Conservation (phyloP, 2,113 vertebrate species). For the Daboia siamensis region DNA sequence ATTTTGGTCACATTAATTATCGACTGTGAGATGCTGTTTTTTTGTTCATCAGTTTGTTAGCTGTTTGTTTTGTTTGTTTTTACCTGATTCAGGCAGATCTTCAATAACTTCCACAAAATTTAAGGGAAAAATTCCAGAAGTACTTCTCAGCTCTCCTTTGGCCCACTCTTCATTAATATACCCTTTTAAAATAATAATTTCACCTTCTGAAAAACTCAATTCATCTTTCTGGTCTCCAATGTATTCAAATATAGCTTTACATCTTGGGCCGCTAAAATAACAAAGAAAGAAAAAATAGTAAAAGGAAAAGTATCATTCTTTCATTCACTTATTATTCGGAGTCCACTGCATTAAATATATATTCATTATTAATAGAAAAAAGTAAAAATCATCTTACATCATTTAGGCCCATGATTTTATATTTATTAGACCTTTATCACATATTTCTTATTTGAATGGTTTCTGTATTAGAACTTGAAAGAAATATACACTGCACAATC, state of each 20-base stretch:
- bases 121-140: slow-evolving; percentile 84
- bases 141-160: slow-evolving; percentile 74
- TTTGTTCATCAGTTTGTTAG: not conserved
- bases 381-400: not conserved
- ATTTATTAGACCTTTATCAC: not conserved
- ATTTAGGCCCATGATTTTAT: not conserved
- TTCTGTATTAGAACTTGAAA: not conserved
- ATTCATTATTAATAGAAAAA: not conserved
- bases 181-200: slow-evolving; percentile 83
- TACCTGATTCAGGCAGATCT: slow-evolving; percentile 72
- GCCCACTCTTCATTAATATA: slow-evolving; percentile 90
- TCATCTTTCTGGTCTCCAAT: slow-evolving; percentile 87
- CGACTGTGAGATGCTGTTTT: not conserved
- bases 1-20: not conserved
- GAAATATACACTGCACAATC: not conserved
- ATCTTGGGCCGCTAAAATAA: slow-evolving; percentile 80
- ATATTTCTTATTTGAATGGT: not conserved
- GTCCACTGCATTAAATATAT: not conserved
- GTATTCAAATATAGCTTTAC: slow-evolving; percentile 87
- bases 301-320: not conserved
- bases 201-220: slow-evolving; percentile 88
- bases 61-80: not conserved
- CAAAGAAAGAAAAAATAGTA: not conserved
- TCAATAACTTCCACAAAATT: slow-evolving; percentile 89
- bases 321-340: not conserved